Percentiles rank a stretch among this genome's conserved stretches.
phyloP scores from a whole-genome alignment of 2,888 invertebrate species.

The Polymixis lichenea region DNA sequence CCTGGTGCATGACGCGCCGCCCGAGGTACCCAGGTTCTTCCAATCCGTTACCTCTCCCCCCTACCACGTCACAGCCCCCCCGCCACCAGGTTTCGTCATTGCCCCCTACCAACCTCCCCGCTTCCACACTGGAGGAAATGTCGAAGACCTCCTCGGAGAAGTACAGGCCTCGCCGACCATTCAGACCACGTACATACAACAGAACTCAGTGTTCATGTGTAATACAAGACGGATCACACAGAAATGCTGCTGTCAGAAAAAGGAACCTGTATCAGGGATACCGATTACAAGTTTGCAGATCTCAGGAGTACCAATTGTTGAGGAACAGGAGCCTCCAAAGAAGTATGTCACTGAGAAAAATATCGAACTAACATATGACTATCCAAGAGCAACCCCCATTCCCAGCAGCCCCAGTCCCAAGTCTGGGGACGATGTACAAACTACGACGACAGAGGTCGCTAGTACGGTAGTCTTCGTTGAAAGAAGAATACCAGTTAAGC shows the following conservation, averaged over 20 bases:
- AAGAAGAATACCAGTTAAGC: constrained; percentile 86
- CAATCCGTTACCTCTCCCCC: constrained; percentile 85
- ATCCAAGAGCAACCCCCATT: constrained; percentile 85
- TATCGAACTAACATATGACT: constrained; percentile 88
- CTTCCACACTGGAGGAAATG: constrained; percentile 91
- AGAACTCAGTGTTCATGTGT: constrained; percentile 89
- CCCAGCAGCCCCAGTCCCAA: constrained; percentile 81
- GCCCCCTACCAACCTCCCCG: constrained; percentile 84
- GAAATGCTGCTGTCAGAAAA: constrained; percentile 85
- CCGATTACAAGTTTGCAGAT: constrained; percentile 69
- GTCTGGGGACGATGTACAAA: constrained; percentile 80
- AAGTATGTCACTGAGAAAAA: constrained; percentile 89
- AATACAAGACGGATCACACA: constrained; percentile 86
- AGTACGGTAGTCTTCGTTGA: constrained; percentile 89
- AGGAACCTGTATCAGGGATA: constrained; percentile 66
- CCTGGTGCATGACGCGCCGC: constrained; percentile 85
- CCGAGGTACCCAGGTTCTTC: constrained; percentile 84
- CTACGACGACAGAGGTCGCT: constrained; percentile 89
- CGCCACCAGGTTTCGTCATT: constrained; percentile 86
- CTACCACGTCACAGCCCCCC: constrained; percentile 80
- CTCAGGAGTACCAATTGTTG: constrained; percentile 60
- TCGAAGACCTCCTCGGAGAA: constrained; percentile 93
- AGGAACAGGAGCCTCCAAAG: constrained; percentile 76
- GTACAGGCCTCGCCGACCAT: constrained; percentile 90
- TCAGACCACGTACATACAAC: constrained; percentile 87